Percentiles rank a stretch among this genome's conserved stretches.
Conservation (phyloP, 2,113 vertebrate genomes). For the Aspiorhynchus laticeps region DNA sequence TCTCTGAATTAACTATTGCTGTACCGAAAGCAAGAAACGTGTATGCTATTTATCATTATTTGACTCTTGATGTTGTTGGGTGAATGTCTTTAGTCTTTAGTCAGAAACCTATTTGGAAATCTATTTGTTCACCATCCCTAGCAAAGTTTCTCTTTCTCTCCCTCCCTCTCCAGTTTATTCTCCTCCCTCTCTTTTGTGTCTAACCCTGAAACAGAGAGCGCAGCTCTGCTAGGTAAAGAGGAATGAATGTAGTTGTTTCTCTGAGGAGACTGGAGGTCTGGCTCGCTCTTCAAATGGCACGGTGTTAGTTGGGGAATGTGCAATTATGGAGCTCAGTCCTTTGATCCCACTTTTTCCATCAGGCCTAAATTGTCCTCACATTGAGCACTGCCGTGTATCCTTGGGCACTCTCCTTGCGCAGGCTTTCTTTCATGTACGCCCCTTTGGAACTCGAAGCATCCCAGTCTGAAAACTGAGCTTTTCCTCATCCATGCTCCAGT, state of each 20-base stretch:
- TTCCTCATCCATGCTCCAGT: constrained; percentile 71
- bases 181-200: constrained; percentile 28
- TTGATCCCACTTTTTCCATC: constrained; percentile 81
- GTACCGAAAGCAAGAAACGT: neutral
- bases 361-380: constrained; percentile 82
- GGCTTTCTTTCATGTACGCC: constrained; percentile 79
- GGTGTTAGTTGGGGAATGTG: constrained; percentile 82
- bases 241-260: constrained; percentile 68
- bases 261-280: constrained; percentile 77
- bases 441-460: constrained; percentile 81
- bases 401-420: constrained; percentile 79
- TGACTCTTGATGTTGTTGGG: neutral
- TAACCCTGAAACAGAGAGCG: constrained; percentile 5
- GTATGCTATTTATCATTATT: neutral
- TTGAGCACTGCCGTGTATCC: constrained; percentile 77
- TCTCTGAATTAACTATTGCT: neutral
- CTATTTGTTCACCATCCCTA: neutral
- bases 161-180: neutral
- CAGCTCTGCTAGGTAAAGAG: constrained; percentile 69
- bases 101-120: constrained; percentile 4
- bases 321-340: constrained; percentile 81
- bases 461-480: constrained; percentile 79
- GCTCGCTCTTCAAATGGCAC: constrained; percentile 78
- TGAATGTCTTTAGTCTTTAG: neutral
- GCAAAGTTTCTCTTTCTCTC: neutral